A percentile compares a stretch with the other conserved stretches of the same genome.
These are phyloP conservation scores for Mycetomoellerius zeteki DNA, from an alignment of 1,140 invertebrate genomes.

Conservation along the genomic window DNA sequence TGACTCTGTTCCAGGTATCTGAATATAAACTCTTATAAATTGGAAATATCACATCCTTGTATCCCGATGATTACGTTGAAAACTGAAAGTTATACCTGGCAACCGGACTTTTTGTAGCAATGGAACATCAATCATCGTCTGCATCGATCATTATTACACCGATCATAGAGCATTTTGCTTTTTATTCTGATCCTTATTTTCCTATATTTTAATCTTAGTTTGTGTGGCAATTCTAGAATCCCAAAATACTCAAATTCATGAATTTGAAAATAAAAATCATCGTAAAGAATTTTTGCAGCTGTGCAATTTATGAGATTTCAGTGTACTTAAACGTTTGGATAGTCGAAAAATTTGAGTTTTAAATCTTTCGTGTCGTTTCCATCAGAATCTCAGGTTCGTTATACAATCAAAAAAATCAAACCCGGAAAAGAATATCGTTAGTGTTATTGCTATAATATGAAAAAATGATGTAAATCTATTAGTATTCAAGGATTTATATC, in stretches of 20 bases:
- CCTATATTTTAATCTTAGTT: neutral
- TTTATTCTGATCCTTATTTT: neutral
- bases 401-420: neutral
- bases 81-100: neutral
- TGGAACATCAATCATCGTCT: neutral
- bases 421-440: neutral
- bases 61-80: neutral
- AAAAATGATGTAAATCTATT: neutral
- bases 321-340: neutral
- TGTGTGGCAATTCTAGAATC: neutral
- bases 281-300: neutral
- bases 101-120: neutral
- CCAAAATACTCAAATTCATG: neutral
- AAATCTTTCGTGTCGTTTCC: neutral
- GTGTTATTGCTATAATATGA: neutral
- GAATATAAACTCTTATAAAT: neutral
- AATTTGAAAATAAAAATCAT: neutral
- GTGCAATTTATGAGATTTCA: neutral
- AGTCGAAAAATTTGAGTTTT: neutral
- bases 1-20: neutral
- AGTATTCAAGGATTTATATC: neutral
- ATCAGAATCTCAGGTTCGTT: neutral
- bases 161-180: slow-evolving; percentile 2
- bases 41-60: neutral
- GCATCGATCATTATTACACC: neutral